A percentile compares a stretch with the other conserved stretches of the same genome.
Evolutionary conservation across 2,113 vertebrate species (phyloP).

Genomic region (Heterochromis multidens): DNA sequence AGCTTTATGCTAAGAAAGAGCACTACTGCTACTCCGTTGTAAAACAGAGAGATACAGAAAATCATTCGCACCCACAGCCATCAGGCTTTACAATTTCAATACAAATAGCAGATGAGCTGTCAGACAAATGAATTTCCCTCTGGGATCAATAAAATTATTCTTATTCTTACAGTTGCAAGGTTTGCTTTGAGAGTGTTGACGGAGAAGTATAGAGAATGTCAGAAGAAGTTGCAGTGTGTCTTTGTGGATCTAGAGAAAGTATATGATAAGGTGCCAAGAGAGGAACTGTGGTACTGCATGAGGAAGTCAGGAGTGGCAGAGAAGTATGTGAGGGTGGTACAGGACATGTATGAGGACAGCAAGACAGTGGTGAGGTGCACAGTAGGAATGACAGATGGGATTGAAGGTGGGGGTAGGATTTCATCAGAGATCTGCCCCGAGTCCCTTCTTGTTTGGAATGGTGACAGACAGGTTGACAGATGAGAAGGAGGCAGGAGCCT

Average conservation of each 20-base stretch:
- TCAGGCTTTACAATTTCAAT: too few relatives aligned
- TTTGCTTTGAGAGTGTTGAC: not conserved
- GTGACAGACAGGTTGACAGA: not conserved
- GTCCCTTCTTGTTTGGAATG: not conserved
- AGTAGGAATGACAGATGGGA: too few relatives aligned
- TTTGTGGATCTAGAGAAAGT: not conserved
- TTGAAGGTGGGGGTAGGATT: too few relatives aligned
- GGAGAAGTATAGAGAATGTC: not conserved
- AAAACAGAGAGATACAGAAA: too few relatives aligned
- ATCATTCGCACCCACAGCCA: too few relatives aligned
- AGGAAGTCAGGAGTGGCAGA: not conserved
- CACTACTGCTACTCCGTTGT: too few relatives aligned
- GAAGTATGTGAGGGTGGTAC: not conserved
- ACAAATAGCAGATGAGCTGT: too few relatives aligned
- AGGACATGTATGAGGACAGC: not conserved
- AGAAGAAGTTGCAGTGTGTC: not conserved
- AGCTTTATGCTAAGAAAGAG: not conserved
- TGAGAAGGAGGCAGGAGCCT: not conserved
- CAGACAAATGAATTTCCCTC: too few relatives aligned
- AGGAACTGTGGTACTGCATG: not conserved
- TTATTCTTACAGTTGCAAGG: not conserved
- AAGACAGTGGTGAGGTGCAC: too few relatives aligned
- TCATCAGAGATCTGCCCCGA: not conserved
- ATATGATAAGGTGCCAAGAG: not conserved
- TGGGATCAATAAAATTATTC: too few relatives aligned